Evolutionary conservation across 2,888 invertebrate species (phyloP).

Genomic region (Machimus rusticus): DNA sequence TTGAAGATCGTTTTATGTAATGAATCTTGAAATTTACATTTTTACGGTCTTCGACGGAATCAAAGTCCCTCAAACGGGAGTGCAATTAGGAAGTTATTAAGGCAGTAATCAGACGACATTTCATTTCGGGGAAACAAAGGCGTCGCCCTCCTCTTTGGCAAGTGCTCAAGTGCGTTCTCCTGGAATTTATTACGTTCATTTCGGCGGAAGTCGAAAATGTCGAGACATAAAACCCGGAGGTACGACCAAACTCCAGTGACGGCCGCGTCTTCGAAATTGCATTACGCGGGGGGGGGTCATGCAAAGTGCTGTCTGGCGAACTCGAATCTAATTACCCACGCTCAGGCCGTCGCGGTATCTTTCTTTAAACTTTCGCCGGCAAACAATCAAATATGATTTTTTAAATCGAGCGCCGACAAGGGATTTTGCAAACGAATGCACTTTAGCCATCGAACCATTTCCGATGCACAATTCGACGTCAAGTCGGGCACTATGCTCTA

Average conservation of each 20-base stretch:
- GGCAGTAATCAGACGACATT: conserved; percentile 10
- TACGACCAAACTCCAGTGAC: no score
- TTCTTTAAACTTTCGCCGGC: conserved; percentile 5
- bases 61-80: neutral
- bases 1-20: neutral
- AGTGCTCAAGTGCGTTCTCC: neutral
- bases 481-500: neutral
- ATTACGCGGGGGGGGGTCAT: neutral
- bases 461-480: neutral
- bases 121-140: conserved; percentile 5
- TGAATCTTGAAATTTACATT: neutral
- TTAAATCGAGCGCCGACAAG: neutral
- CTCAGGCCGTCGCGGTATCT: neutral
- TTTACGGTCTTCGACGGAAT: neutral
- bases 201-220: neutral
- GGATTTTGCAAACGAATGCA: conserved; percentile 18
- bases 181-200: neutral
- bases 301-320: conserved; percentile 4
- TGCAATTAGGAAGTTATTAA: conserved; percentile 24
- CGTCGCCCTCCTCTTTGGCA: neutral
- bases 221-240: neutral
- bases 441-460: conserved; percentile 14
- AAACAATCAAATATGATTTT: conserved; percentile 28
- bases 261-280: neutral
- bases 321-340: conserved; percentile 5